These are phyloP conservation scores for Podargus strigoides DNA, from an alignment of 2,797 vertebrate genomes.

Conservation along the genomic window DNA sequence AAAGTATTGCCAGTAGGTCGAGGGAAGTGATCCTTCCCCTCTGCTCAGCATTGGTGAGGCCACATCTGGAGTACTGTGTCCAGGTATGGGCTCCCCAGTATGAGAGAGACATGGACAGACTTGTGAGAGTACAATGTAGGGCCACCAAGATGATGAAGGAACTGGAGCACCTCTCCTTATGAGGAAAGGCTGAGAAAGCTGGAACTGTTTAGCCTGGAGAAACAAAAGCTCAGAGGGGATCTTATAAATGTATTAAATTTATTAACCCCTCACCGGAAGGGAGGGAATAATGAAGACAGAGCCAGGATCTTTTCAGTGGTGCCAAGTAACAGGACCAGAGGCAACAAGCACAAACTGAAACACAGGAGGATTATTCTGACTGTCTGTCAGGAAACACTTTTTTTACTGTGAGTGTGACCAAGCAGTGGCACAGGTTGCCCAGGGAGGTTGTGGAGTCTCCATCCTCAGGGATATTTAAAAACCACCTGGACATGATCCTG, in stretches of 20 bases:
- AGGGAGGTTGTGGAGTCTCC: no score
- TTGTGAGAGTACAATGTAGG: neutral
- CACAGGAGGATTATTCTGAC: neutral
- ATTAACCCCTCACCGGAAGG: no score
- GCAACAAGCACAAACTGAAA: neutral
- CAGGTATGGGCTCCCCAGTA: neutral
- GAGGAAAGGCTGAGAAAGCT: no score
- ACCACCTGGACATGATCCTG: no score
- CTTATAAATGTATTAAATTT: no score
- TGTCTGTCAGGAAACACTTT: neutral
- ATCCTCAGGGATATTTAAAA: no score
- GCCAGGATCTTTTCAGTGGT: neutral
- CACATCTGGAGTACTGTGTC: neutral
- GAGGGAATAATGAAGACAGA: neutral
- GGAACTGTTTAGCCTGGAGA: no score
- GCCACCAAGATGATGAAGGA: neutral
- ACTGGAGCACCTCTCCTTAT: neutral
- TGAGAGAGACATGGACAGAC: neutral
- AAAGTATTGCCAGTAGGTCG: no score
- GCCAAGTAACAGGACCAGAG: neutral
- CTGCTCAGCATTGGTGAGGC: neutral
- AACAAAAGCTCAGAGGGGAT: no score
- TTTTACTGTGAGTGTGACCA: neutral
- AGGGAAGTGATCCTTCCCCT: neutral
- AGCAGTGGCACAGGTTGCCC: no score